phyloP scores from a whole-genome alignment of 2,113 vertebrate genomes.

The Tautogolabrus adspersus region DNA sequence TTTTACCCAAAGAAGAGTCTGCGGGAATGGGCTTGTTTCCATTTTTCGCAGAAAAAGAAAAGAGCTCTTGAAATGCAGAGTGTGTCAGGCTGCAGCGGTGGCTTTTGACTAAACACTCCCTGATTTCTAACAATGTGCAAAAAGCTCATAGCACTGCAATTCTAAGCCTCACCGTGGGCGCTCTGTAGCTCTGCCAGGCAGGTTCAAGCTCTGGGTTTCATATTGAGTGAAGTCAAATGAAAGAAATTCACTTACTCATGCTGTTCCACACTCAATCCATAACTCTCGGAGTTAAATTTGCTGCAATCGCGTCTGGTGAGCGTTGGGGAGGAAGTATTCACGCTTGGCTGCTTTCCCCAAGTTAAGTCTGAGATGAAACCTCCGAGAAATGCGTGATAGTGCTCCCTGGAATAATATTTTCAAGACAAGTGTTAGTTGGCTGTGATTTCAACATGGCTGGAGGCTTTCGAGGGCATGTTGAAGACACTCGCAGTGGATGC shows the following conservation, averaged over 20 bases:
- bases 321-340: conserved; percentile 56
- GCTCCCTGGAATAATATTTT: conserved; percentile 38
- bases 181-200: conserved; percentile 46
- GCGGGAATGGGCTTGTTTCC: conserved; percentile 1
- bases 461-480: conserved; percentile 47
- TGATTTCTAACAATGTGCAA: conserved; percentile 37
- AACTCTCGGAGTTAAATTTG: conserved; percentile 59
- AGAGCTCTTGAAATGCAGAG: conserved; percentile 36
- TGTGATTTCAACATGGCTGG: conserved; percentile 64
- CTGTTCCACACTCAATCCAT: conserved; percentile 62
- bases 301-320: conserved; percentile 62
- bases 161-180: conserved; percentile 48
- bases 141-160: conserved; percentile 48
- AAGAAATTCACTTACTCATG: conserved; percentile 70
- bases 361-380: conserved; percentile 49
- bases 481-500: conserved; percentile 49
- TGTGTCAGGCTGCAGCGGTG: conserved; percentile 54
- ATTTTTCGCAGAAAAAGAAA: not conserved
- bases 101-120: conserved; percentile 54
- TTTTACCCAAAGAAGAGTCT: conserved; percentile 64
- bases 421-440: conserved; percentile 59
- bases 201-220: conserved; percentile 55
- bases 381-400: conserved; percentile 44
- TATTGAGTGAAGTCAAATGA: conserved; percentile 65
- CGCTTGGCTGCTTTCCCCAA: conserved; percentile 44